Evolutionary conservation across 2,113 vertebrate genomes (phyloP).

Genomic region (Brienomyrus longianalis): DNA sequence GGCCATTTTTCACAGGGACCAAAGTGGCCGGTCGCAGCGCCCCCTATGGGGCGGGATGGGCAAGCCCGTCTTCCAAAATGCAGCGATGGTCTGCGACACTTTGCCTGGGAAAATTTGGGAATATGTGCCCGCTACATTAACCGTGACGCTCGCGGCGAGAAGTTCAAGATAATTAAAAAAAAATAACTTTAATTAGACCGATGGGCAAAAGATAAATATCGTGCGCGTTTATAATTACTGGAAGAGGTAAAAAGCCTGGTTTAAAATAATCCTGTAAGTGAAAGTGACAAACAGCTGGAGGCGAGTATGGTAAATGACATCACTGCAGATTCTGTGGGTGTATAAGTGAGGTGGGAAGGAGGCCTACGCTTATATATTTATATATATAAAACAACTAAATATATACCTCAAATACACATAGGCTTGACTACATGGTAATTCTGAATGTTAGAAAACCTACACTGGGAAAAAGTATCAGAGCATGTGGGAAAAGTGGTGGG

Average conservation of each 20-base stretch:
- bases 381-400: not conserved
- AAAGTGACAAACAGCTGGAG: constrained; percentile 6
- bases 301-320: not conserved
- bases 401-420: not conserved
- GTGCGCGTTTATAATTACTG: not conserved
- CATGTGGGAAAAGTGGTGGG: not conserved
- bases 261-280: constrained; percentile 3
- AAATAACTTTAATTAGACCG: not conserved
- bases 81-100: not conserved
- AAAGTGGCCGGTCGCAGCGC: not conserved
- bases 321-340: not conserved
- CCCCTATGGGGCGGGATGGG: not conserved
- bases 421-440: not conserved
- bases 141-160: not conserved
- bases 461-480: not conserved
- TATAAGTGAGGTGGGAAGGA: not conserved
- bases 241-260: not conserved
- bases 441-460: not conserved
- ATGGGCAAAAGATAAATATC: not conserved
- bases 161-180: not conserved
- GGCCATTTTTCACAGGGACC: not conserved
- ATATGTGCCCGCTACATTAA: not conserved
- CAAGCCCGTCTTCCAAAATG: not conserved
- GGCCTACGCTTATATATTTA: not conserved
- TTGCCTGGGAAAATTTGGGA: not conserved